Evolutionary conservation across 2,888 invertebrate species (phyloP), one percentile per base, ranked within the genome.

Genomic region (Sinohyriopsis cumingii): DNA sequence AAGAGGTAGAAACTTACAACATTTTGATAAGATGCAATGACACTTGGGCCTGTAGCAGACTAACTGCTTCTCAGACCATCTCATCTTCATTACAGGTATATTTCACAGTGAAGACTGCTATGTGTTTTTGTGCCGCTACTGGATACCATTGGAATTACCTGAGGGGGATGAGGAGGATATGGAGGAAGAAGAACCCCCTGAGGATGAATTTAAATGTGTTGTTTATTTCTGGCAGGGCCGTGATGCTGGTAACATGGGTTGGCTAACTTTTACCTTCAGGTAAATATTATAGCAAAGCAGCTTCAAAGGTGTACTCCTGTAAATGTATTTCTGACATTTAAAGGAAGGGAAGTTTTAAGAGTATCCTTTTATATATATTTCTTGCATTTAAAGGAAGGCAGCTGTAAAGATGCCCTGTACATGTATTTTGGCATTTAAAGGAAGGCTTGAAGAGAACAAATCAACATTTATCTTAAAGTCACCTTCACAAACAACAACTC

Each of bases 191-290:
- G 89, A 90, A 24, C 78, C 82, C 15, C 84, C 85, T 19, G 94
- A 94, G 84, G 93, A 94, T 81, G 94, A 95, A 87, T 95, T 94
- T 86, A 95, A 96, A 87, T 98, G 97, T 91, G 96, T 98, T 63
- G 98, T 99, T n/a, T 99, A 99, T 91, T 99, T 99, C 92, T 99
- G 99, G 99, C 99, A 99, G 91, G 99, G 99, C 0, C 84, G 93
- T 55, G 95, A 97, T 87, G 99, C 99, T 4, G 94, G 95, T 75
- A 99, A 99, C 91, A 99, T 99, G 98, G 99, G 99, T 71, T 99
- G 99, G 98, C 92, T 99, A 0, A 99, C 97, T 0, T 99, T 99
- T 91, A 99, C 99, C 0, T 99, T 99, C 91, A 97, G 96, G 84
- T 92, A 79, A 25, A 66, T 55, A 55, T 61, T 45, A n/a, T 22